Percentiles rank a stretch among this genome's conserved stretches.
Conservation (phyloP, 1,140 invertebrate genomes). For the Planococcus citri region DNA sequence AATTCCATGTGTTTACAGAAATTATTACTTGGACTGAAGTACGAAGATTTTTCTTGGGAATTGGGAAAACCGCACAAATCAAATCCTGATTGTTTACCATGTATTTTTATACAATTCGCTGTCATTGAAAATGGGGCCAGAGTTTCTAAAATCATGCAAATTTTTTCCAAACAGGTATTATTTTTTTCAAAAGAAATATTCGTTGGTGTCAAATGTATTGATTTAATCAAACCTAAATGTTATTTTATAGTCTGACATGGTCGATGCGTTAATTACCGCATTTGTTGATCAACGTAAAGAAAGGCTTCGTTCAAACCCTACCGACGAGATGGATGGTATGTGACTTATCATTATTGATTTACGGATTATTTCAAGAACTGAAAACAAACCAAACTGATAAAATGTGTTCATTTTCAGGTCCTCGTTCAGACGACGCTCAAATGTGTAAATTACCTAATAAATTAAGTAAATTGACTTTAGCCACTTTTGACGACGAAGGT, state of each 20-base stretch:
- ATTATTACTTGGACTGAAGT: constrained; percentile 66
- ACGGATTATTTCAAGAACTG: too few relatives aligned
- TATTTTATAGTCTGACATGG: constrained; percentile 55
- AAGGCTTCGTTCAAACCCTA: constrained; percentile 24
- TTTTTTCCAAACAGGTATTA: constrained; percentile 69
- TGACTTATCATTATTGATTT: too few relatives aligned
- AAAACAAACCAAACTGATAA: too few relatives aligned
- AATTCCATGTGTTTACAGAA: constrained; percentile 42
- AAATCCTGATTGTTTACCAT: constrained; percentile 75
- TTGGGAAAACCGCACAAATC: constrained; percentile 71
- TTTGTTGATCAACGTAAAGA: constrained; percentile 62
- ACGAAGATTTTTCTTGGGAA: constrained; percentile 81
- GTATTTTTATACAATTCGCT: constrained; percentile 77
- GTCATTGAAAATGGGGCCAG: constrained; percentile 69
- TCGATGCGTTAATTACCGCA: constrained; percentile 77
- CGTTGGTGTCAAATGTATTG: too few relatives aligned
- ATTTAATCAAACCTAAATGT: neutral
- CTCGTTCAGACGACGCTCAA: constrained; percentile 34
- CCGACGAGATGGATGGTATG: constrained; percentile 14
- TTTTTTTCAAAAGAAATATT: neutral
- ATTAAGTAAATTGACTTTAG: constrained; percentile 67
- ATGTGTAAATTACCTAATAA: constrained; percentile 44
- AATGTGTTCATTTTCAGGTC: constrained; percentile 24
- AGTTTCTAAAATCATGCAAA: constrained; percentile 74
- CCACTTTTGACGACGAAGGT: constrained; percentile 78